A percentile compares a stretch with the other conserved stretches of the same genome.
These are phyloP conservation scores for Semnornis frantzii DNA, from an alignment of 2,113 vertebrate species.

Conservation along the genomic window DNA sequence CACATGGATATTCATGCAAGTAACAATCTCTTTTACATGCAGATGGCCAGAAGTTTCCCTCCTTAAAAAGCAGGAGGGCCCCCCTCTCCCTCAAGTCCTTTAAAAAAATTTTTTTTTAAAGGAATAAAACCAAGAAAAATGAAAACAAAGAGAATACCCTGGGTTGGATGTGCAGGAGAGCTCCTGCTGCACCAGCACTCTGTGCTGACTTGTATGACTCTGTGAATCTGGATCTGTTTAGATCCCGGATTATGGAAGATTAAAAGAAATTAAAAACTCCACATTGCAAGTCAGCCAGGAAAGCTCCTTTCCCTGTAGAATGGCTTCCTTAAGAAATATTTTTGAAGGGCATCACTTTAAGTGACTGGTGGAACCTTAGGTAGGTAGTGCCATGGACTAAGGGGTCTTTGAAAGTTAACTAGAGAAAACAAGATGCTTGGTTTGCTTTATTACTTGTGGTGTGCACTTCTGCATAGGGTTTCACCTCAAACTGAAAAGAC, in stretches of 20 bases:
- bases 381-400: not conserved
- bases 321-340: not conserved
- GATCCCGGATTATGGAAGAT: not conserved
- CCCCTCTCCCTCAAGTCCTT: not conserved
- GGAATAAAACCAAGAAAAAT: not conserved
- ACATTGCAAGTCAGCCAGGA: not conserved
- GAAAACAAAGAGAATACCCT: constrained; percentile 2
- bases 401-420: not conserved
- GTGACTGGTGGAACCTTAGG: not conserved
- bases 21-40: constrained; percentile 50
- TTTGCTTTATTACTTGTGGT: not conserved
- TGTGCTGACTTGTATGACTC: not conserved
- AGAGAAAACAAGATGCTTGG: not conserved
- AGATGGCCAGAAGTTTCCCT: constrained; percentile 54
- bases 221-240: not conserved
- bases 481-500: not conserved
- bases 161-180: not conserved
- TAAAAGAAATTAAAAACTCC: not conserved
- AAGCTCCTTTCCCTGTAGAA: not conserved
- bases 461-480: not conserved
- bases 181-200: not conserved
- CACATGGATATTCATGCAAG: constrained; percentile 22
- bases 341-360: not conserved
- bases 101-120: too few species aligned
- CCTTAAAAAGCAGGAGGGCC: constrained; percentile 28